Base-by-base conservation (phyloP, 2,888 invertebrate genomes). In the Dichetophora obliterata region DNA sequence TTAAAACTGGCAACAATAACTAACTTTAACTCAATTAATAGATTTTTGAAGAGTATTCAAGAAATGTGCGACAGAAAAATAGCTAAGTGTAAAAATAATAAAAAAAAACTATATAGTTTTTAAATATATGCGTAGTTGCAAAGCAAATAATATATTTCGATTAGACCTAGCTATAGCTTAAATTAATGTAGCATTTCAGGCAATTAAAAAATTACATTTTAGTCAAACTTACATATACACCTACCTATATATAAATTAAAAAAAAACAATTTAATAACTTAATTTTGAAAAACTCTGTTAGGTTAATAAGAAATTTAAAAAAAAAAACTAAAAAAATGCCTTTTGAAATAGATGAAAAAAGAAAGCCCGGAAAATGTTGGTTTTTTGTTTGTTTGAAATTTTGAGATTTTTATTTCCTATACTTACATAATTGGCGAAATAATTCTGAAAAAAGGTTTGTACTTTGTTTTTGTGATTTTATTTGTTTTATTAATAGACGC, bases 291-390 rank as follows among this genome's bases (percentile, higher is more conserved):
- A 43, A 43, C 68, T 48, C 68, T 68, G 68, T 68, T 68, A 68
- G 24, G 68, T 14, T 63, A 34, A 63, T 63, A 31, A 63, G 54
- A 63, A 50, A 48, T 59, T 57, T 22, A 43, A 24, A 24, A 72
- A 72, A 71, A 75, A 73, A 27, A 68, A 73, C 74, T 52, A 43
- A 75, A 74, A 43, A 16, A 50, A 68, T 68, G 68, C 68, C 68
- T 68, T 68, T 68, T 48, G 50, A 68, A 68, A 68, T 57, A 71
- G 43, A 37, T 31, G 59, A 54, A 34, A 68, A 57, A 71, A 34
- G 71, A 71, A 71, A 54, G 57, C 71, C 71, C 71, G 19, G 65
- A 50, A 57, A 75, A n/a, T 66, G 71, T 75, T 75, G 31, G 37
- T 75, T 75, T 68, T 63, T 14, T 48, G 27, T 24, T 68, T 9